Percentiles rank a stretch among this genome's conserved stretches.
Conservation (phyloP, 2,113 vertebrate species). For the Brachirus orientalis region DNA sequence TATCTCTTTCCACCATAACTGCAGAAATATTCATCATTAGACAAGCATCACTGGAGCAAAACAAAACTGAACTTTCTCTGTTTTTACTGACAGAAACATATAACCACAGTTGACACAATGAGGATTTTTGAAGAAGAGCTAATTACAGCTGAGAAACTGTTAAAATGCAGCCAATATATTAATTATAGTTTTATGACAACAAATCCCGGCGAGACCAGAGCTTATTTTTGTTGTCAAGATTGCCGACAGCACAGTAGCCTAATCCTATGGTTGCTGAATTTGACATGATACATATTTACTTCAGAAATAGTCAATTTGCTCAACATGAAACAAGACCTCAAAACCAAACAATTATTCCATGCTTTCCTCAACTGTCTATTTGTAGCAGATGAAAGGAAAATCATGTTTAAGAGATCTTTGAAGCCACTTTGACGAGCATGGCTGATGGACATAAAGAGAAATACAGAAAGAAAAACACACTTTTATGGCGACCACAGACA, state of each 20-base stretch:
- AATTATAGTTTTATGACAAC: slow-evolving; percentile 16
- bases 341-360: slow-evolving; percentile 51
- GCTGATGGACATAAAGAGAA: slow-evolving; percentile 31
- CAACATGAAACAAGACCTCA: slow-evolving; percentile 51
- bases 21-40: slow-evolving; percentile 53
- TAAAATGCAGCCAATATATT: slow-evolving; percentile 4
- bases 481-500: slow-evolving; percentile 65
- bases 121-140: slow-evolving; percentile 8
- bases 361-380: slow-evolving; percentile 33
- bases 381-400: slow-evolving; percentile 33
- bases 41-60: slow-evolving; percentile 22
- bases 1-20: slow-evolving; percentile 37
- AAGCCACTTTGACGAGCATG: slow-evolving; percentile 42
- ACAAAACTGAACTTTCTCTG: slow-evolving; percentile 14
- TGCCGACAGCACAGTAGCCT: slow-evolving; percentile 42
- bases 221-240: slow-evolving; percentile 1
- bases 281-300: slow-evolving; percentile 42
- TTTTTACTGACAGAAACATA: slow-evolving; percentile 21
- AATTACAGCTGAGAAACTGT: slow-evolving; percentile 17
- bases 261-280: slow-evolving; percentile 24
- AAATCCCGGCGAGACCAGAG: neutral
- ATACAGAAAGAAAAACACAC: slow-evolving; percentile 39
- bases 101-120: neutral
- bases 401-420: slow-evolving; percentile 34
- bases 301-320: slow-evolving; percentile 38